Percentiles rank a stretch among this genome's conserved stretches.
Evolutionary conservation across 2,888 invertebrate species (phyloP).

Genomic region (Anaspis maculata): DNA sequence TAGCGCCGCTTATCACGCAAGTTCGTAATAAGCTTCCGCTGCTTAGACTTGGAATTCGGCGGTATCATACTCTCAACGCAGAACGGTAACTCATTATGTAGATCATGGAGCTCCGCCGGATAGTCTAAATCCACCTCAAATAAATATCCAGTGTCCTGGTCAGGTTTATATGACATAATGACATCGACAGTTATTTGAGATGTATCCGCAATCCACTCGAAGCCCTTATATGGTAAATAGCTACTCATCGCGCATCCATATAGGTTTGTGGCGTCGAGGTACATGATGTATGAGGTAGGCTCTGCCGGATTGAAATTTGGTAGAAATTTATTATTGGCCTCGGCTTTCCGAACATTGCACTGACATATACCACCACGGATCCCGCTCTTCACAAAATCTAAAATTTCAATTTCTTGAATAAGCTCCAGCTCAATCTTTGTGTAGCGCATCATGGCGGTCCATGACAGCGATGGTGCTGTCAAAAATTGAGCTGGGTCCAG

Average conservation of each 20-base stretch:
- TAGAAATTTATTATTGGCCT: constrained; percentile 29
- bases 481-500: constrained; percentile 8
- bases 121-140: constrained; percentile 30
- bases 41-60: constrained; percentile 8
- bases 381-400: constrained; percentile 23
- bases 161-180: neutral
- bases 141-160: constrained; percentile 19
- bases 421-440: constrained; percentile 23
- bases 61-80: too few relatives aligned
- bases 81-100: constrained; percentile 30
- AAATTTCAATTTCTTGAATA: constrained; percentile 24
- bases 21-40: constrained; percentile 21
- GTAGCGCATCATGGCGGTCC: constrained; percentile 17
- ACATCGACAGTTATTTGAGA: constrained; percentile 1
- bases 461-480: constrained; percentile 5
- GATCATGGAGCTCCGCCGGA: constrained; percentile 23
- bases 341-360: constrained; percentile 23
- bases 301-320: constrained; percentile 6
- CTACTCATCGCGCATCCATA: constrained; percentile 35
- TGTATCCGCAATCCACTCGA: constrained; percentile 66
- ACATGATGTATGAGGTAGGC: constrained; percentile 6
- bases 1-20: constrained; percentile 1
- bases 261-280: constrained; percentile 44
- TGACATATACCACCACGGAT: constrained; percentile 30
- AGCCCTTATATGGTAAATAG: constrained; percentile 88